These are phyloP conservation scores for Thryonomys swinderianus DNA, from an alignment of 2,113 vertebrate species.

Conservation along the genomic window DNA sequence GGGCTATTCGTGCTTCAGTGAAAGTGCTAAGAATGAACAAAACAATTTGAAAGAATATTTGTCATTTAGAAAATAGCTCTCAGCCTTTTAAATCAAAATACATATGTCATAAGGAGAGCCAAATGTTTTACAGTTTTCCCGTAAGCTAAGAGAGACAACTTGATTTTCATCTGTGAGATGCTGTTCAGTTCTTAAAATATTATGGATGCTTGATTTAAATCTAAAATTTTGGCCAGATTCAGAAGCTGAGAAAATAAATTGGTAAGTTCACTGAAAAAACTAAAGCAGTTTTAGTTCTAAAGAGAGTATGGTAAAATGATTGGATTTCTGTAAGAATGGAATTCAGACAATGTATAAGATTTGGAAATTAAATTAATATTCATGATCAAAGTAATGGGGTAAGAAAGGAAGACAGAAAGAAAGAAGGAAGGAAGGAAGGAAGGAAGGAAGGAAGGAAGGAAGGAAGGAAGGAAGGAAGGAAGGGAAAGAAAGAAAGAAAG, in stretches of 20 bases:
- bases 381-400: neutral
- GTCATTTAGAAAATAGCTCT: slow-evolving; percentile 52
- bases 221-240: slow-evolving; percentile 1
- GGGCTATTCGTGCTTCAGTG: slow-evolving; percentile 73
- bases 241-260: neutral
- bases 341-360: neutral
- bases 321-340: neutral
- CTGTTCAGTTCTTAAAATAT: slow-evolving; percentile 37
- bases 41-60: slow-evolving; percentile 72
- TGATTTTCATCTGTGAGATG: slow-evolving; percentile 50
- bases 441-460: neutral
- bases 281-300: neutral
- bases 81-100: slow-evolving; percentile 74
- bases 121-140: slow-evolving; percentile 63
- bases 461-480: neutral
- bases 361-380: neutral
- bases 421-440: too few species aligned
- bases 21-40: slow-evolving; percentile 70
- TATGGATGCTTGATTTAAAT: slow-evolving; percentile 34
- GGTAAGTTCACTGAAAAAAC: neutral
- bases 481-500: neutral
- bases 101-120: slow-evolving; percentile 52
- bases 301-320: neutral
- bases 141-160: slow-evolving; percentile 60
- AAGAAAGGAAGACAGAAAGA: neutral